Evolutionary conservation across 2,888 invertebrate genomes (phyloP).

Genomic region (Esperia sulphurella): DNA sequence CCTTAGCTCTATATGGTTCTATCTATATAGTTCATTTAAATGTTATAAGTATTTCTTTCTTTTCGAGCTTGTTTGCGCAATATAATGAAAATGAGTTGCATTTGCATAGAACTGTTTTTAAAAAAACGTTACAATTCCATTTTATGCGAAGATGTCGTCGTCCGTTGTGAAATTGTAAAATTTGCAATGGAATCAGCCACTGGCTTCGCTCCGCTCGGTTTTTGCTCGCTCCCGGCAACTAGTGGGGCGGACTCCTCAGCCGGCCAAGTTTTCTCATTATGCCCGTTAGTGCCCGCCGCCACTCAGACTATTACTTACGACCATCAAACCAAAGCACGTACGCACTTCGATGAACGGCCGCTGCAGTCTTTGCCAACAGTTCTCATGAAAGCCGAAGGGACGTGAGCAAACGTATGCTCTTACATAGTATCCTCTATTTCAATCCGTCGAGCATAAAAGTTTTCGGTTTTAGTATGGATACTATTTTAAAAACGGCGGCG

Average conservation of each 20-base stretch:
- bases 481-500: conserved; percentile 58
- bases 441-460: conserved; percentile 42
- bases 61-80: not conserved
- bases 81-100: no score
- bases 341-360: conserved; percentile 30
- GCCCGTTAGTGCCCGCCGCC: conserved; percentile 51
- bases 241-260: conserved; percentile 39
- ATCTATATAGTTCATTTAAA: no score
- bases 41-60: not conserved
- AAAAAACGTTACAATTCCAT: conserved; percentile 3
- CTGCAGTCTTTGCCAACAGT: conserved; percentile 11
- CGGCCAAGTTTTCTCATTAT: conserved; percentile 75
- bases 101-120: not conserved
- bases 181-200: conserved; percentile 18
- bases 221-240: conserved; percentile 30
- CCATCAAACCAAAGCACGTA: conserved; percentile 46
- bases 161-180: conserved; percentile 4
- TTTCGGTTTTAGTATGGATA: conserved; percentile 32
- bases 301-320: conserved; percentile 51
- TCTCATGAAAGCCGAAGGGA: conserved; percentile 7
- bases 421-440: conserved; percentile 40
- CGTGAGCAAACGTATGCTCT: conserved; percentile 14
- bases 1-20: not conserved
- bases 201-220: conserved; percentile 26
- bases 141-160: not conserved